Percentiles rank a stretch among this genome's conserved stretches.
These are phyloP conservation scores for Nyctalus aviator DNA, from an alignment of 2,797 vertebrate species.

Conservation along the genomic window DNA sequence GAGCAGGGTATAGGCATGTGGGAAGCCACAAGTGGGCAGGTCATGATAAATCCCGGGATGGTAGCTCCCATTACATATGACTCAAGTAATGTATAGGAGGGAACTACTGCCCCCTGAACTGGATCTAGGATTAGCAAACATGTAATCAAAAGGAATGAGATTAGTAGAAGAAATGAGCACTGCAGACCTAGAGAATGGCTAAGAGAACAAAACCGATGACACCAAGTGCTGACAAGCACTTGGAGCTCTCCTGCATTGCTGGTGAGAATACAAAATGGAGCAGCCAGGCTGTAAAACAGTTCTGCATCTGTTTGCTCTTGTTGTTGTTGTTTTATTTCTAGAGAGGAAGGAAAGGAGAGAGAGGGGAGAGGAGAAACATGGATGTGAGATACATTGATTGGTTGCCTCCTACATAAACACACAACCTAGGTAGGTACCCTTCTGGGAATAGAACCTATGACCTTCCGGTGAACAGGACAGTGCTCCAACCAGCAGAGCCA, in stretches of 20 bases:
- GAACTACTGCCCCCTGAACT: background rate
- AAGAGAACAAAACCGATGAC: rapidly evolving
- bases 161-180: background rate
- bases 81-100: background rate
- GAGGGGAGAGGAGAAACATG: background rate
- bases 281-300: background rate
- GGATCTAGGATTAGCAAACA: background rate
- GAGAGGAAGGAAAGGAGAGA: background rate
- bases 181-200: background rate
- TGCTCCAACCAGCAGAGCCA: background rate
- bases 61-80: background rate
- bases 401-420: background rate
- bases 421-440: background rate
- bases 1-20: background rate
- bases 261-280: too few relatives aligned
- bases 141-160: background rate
- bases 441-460: background rate
- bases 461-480: background rate
- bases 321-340: background rate
- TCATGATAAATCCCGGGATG: background rate
- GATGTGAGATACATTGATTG: background rate
- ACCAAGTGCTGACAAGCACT: background rate
- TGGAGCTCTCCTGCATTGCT: too few relatives aligned
- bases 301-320: background rate
- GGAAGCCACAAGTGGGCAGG: background rate